Percentiles rank a stretch among this genome's conserved stretches.
These are phyloP conservation scores for Emesis russula DNA, from an alignment of 2,888 invertebrate species.

Conservation along the genomic window DNA sequence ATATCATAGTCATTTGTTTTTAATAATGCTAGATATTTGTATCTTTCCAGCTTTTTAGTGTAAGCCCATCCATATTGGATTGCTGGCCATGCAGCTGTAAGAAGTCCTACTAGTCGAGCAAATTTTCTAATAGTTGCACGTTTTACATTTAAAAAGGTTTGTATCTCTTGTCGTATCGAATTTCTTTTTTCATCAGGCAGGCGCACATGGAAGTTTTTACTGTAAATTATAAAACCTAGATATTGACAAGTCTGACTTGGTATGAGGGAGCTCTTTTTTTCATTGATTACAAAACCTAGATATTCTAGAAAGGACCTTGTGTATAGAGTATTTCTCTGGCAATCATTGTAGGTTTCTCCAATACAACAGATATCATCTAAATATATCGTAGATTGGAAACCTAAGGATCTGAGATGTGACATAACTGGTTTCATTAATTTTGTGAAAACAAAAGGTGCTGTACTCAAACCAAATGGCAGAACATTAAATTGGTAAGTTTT, in stretches of 20 bases:
- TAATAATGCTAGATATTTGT: no score
- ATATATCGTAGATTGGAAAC: neutral
- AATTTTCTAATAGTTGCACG: neutral
- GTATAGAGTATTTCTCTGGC: no score
- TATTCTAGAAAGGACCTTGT: no score
- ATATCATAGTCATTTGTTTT: no score
- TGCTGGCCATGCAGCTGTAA: no score
- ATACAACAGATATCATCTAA: neutral
- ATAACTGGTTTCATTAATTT: neutral
- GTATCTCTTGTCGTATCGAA: neutral
- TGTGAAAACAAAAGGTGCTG: neutral
- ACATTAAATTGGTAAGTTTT: neutral
- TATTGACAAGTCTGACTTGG: neutral
- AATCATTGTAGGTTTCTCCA: neutral
- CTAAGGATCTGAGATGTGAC: neutral
- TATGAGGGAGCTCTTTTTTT: neutral
- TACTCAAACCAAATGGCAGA: neutral
- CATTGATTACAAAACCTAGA: neutral
- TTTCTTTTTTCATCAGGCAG: neutral
- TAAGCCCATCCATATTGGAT: no score
- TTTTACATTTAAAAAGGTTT: neutral
- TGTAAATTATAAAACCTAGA: neutral
- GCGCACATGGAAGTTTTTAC: neutral
- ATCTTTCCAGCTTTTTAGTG: no score
- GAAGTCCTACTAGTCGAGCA: neutral